Base-by-base conservation (phyloP, 2,113 vertebrate species). In the Brachypteracias leptosomus region DNA sequence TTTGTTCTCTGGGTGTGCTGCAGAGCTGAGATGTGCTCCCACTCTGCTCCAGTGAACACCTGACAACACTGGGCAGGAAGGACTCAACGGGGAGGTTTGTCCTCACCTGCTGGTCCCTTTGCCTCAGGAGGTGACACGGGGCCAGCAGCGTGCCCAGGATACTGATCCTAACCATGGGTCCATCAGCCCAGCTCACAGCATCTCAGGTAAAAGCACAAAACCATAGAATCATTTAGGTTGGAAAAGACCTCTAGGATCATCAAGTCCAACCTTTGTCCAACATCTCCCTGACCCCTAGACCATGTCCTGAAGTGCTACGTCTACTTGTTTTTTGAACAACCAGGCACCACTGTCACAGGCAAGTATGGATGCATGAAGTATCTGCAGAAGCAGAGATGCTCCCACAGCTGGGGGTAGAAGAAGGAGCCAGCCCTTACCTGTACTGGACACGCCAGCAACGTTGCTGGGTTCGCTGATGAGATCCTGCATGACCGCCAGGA, bases 401-500 rank as follows among this genome's bases (percentile, higher is more conserved):
- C 85, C 70, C 59, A 33, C 28, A 33, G 44, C 31, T 3, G 0
- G 5, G 28, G 55, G 49, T 3, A 67, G 68, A 47, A 35, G 44
- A 10, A 21, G 38, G 10, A 72, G 9, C 17, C 42, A 33, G 1
- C 28, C 24, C 94, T 96, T 97, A 99, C 99, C 99, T 98, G 99
- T 99, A 85, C 99, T 99, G 88, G 99, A 99, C 92, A 99, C 99
- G 15, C 99, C 99, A 95, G 99, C 99, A 54, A 99, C 98, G 79
- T 99, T 99, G 98, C 99, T 99, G 98, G 99, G 99, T 96, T 99
- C 99, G 12, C 99, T 99, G 98, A 99, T 99, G 96, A 99, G 98
- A 97, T 99, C 99, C 94, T 99, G 99, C 99, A 99, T 99, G 98
- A 99, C 99, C 7, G 99, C 99, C 98, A 99, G 98, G 94, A 99